Percentiles rank a stretch among this genome's conserved stretches.
phyloP scores from a whole-genome alignment of 2,888 invertebrate species.

The Pterostichus madidus region DNA sequence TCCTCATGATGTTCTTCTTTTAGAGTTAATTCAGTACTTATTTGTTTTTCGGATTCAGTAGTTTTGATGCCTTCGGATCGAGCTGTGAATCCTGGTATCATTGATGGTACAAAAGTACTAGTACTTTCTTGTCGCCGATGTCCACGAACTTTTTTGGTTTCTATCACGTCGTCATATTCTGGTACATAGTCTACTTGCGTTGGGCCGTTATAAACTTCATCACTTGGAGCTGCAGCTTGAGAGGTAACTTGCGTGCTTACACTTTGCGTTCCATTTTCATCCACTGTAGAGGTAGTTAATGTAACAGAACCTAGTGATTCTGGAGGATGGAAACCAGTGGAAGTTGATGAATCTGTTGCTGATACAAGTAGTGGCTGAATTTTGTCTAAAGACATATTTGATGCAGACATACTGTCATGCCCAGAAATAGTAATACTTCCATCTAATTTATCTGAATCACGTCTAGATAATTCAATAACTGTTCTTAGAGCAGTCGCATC shows the following conservation, averaged over 20 bases:
- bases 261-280: slow-evolving; percentile 78
- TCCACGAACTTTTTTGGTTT: slow-evolving; percentile 76
- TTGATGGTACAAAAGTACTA: slow-evolving; percentile 75
- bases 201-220: slow-evolving; percentile 76
- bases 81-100: slow-evolving; percentile 69
- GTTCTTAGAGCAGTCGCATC: slow-evolving; percentile 76
- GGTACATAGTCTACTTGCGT: slow-evolving; percentile 78
- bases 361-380: slow-evolving; percentile 67
- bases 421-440: slow-evolving; percentile 77
- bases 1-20: slow-evolving; percentile 77
- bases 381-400: slow-evolving; percentile 63
- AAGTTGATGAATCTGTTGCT: slow-evolving; percentile 74
- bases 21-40: slow-evolving; percentile 73
- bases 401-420: slow-evolving; percentile 72
- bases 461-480: slow-evolving; percentile 76
- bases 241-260: slow-evolving; percentile 81
- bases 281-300: slow-evolving; percentile 78
- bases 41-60: slow-evolving; percentile 72
- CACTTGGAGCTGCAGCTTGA: slow-evolving; percentile 70
- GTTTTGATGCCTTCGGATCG: slow-evolving; percentile 71
- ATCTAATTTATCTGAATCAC: slow-evolving; percentile 77
- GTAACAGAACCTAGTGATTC: slow-evolving; percentile 78
- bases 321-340: slow-evolving; percentile 72
- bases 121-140: slow-evolving; percentile 80
- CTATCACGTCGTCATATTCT: slow-evolving; percentile 76